Percentiles rank a stretch among this genome's conserved stretches.
phyloP scores from a whole-genome alignment of 2,113 vertebrate species.

The Mormyrus iriodes region DNA sequence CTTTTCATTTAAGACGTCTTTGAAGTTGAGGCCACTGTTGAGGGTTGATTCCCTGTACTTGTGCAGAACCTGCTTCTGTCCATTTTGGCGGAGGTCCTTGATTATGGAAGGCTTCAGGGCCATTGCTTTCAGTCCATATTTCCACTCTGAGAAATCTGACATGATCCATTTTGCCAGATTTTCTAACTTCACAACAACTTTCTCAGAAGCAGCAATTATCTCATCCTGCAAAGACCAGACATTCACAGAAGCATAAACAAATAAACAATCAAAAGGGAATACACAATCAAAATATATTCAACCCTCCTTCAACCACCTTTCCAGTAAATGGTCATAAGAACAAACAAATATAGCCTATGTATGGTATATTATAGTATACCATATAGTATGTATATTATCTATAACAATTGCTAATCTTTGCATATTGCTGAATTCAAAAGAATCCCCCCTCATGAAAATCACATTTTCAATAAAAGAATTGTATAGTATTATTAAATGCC shows the following conservation, averaged over 20 bases:
- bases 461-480: neutral
- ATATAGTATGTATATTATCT: neutral
- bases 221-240: conserved; percentile 65
- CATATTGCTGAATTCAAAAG: neutral
- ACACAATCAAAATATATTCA: neutral
- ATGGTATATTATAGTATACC: neutral
- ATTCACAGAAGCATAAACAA: neutral
- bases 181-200: conserved; percentile 80
- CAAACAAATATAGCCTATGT: neutral
- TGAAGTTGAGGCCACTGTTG: conserved; percentile 84
- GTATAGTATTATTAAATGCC: neutral
- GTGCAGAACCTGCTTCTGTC: conserved; percentile 67
- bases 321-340: neutral
- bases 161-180: conserved; percentile 81
- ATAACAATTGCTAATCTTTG: neutral
- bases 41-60: conserved; percentile 73
- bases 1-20: conserved; percentile 81
- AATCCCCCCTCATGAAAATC: neutral
- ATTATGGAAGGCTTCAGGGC: conserved; percentile 49
- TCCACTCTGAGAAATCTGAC: conserved; percentile 76
- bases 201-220: conserved; percentile 83
- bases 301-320: neutral
- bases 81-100: conserved; percentile 65
- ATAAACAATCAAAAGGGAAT: neutral
- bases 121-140: conserved; percentile 66